A percentile compares a stretch with the other conserved stretches of the same genome.
Evolutionary conservation across 2,888 invertebrate species (phyloP).

Genomic region (Sympetrum striolatum): DNA sequence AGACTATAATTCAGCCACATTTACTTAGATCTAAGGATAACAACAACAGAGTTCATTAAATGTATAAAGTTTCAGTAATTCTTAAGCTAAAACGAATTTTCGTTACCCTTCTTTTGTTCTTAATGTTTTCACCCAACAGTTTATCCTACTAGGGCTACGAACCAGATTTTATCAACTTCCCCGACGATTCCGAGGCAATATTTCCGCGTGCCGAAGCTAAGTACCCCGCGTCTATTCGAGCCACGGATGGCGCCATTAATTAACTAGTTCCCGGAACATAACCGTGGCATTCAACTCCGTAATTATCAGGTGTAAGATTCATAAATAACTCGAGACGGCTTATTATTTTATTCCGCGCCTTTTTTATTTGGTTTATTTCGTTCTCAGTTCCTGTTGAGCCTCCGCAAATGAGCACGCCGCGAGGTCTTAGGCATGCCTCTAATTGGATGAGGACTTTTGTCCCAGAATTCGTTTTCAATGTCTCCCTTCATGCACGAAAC

Average conservation of each 20-base stretch:
- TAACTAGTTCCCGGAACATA: not conserved
- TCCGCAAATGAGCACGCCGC: not conserved
- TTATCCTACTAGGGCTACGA: too few relatives aligned
- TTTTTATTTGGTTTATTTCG: not conserved
- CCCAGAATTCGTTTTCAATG: not conserved
- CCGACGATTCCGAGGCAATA: too few relatives aligned
- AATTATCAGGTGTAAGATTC: not conserved
- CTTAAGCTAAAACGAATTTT: too few relatives aligned
- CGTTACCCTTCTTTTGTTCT: too few relatives aligned
- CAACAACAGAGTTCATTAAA: too few relatives aligned
- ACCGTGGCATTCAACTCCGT: not conserved
- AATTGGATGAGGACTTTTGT: conserved; percentile 7
- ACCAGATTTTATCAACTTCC: too few relatives aligned
- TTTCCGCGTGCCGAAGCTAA: not conserved
- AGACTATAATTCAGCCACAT: too few relatives aligned
- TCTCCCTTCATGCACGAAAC: not conserved
- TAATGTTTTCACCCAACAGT: too few relatives aligned
- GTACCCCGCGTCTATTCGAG: not conserved
- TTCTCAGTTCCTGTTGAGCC: conserved; percentile 6
- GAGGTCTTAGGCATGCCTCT: not conserved
- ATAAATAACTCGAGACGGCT: not conserved
- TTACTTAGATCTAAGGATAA: too few relatives aligned
- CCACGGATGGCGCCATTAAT: not conserved
- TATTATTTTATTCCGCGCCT: not conserved
- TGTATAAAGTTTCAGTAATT: too few relatives aligned